These are phyloP conservation scores for Eupithecia pulchellata DNA, from an alignment of 2,888 invertebrate genomes.

Conservation along the genomic window DNA sequence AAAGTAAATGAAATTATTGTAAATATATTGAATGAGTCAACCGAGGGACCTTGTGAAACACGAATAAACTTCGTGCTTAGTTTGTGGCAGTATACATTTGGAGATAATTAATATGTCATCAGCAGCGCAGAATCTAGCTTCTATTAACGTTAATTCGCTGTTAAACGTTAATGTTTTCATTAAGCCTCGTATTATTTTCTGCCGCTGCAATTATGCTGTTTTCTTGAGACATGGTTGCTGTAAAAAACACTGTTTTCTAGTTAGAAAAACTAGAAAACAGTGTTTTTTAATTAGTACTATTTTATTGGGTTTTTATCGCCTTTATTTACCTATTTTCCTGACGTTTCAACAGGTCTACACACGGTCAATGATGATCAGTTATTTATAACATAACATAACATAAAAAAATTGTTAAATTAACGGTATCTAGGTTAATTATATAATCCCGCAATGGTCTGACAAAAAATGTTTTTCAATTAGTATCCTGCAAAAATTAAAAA, in stretches of 20 bases:
- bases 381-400: too few species aligned
- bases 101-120: background rate
- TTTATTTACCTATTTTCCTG: too few species aligned
- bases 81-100: background rate
- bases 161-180: background rate
- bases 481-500: too few species aligned
- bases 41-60: background rate
- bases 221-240: background rate
- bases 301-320: too few species aligned
- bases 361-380: too few species aligned
- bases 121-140: background rate
- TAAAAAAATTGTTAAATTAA: too few species aligned
- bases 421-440: too few species aligned
- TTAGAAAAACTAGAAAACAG: background rate
- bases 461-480: too few species aligned
- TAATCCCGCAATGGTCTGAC: too few species aligned
- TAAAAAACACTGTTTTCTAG: too few species aligned
- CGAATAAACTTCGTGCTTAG: background rate
- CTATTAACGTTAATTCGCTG: background rate
- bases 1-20: background rate
- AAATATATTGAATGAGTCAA: background rate
- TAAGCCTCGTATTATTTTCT: background rate
- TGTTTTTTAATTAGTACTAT: background rate
- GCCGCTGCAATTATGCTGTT: background rate
- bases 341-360: too few species aligned